A percentile compares a stretch with the other conserved stretches of the same genome.
phyloP scores from a whole-genome alignment of 2,113 vertebrate species.

The Cervus canadensis region DNA sequence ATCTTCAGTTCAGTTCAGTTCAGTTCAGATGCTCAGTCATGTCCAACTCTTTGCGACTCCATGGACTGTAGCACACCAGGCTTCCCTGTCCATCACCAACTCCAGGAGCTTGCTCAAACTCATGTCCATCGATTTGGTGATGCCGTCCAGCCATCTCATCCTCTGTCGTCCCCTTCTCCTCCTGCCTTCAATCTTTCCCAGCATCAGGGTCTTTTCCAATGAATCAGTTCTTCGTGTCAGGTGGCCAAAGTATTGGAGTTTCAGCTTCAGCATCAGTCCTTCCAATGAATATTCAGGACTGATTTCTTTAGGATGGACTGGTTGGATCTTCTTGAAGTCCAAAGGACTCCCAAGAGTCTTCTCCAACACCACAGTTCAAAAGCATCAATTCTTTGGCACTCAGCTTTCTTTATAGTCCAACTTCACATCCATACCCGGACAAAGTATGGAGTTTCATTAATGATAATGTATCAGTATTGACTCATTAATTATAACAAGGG shows the following conservation, averaged over 20 bases:
- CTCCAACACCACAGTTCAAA: neutral
- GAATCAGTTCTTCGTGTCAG: neutral
- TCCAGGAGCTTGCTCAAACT: neutral
- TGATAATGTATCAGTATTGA: too few relatives aligned
- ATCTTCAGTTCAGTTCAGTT: neutral
- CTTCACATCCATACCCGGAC: neutral
- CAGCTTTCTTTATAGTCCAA: neutral
- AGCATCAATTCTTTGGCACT: neutral
- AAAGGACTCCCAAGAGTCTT: neutral
- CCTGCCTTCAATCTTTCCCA: neutral
- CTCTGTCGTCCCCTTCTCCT: neutral
- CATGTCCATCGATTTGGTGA: neutral
- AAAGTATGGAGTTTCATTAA: neutral
- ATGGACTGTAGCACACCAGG: neutral
- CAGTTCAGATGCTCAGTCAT: neutral
- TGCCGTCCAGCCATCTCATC: neutral
- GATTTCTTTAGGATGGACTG: neutral
- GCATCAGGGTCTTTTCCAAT: neutral
- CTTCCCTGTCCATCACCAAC: neutral
- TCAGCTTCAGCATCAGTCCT: neutral
- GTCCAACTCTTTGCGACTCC: rapidly evolving
- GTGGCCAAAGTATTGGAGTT: neutral
- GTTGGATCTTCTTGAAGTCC: neutral
- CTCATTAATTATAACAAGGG: neutral
- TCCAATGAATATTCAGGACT: neutral